Evolutionary conservation across 2,113 vertebrate species (phyloP).

Genomic region (Tonatia bakeri): DNA sequence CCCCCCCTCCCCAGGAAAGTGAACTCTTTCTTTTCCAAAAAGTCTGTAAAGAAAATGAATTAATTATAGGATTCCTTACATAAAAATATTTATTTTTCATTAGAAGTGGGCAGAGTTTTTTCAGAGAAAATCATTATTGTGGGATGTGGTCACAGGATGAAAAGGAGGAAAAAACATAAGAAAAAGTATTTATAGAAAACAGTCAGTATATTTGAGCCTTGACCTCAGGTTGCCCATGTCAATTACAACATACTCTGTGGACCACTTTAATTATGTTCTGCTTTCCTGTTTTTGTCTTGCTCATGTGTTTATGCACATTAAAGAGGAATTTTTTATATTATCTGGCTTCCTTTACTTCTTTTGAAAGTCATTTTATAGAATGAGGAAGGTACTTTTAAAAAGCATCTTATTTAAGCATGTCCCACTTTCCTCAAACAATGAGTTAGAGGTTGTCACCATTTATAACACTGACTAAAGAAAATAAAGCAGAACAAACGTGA

Average conservation of each 20-base stretch:
- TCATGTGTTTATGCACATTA: not conserved
- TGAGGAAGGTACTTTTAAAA: not conserved
- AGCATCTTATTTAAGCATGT: not conserved
- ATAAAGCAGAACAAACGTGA: slow-evolving; percentile 40
- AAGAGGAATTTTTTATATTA: not conserved
- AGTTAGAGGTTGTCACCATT: slow-evolving; percentile 55
- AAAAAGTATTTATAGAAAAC: not conserved
- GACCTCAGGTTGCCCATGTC: not conserved
- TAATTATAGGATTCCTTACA: not conserved
- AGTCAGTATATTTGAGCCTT: not conserved
- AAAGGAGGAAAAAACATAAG: not conserved
- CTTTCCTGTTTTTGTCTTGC: slow-evolving; percentile 37
- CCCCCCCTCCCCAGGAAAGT: not conserved
- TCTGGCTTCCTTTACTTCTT: slow-evolving; percentile 27
- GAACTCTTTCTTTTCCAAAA: not conserved
- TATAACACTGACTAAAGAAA: slow-evolving; percentile 51
- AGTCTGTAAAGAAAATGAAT: not conserved
- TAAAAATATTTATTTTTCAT: not conserved
- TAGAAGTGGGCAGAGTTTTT: not conserved
- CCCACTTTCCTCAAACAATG: slow-evolving; percentile 17
- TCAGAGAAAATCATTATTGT: not conserved
- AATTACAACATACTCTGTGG: not conserved
- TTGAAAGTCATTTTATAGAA: slow-evolving; percentile 10
- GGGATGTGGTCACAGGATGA: not conserved
- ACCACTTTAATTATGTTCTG: not conserved